Evolutionary conservation across 2,113 vertebrate genomes (phyloP), one percentile per base, ranked within the genome.

Genomic region (Hyperoodon ampullatus): DNA sequence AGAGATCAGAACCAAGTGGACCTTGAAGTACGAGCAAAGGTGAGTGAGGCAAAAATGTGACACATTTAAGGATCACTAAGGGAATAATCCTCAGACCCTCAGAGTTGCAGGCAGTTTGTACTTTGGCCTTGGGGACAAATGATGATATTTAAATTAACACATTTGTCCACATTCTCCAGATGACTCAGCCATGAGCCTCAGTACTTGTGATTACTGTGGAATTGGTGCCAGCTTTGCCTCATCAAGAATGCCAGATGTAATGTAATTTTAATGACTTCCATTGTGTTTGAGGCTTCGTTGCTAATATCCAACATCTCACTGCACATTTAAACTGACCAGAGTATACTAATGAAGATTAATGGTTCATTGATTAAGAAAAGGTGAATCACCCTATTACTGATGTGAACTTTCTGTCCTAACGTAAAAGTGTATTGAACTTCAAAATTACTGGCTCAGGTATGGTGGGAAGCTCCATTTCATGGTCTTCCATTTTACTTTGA

Each of bases 331-430:
- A 96, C 94, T 86, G 96, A 95, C 80, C 97, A 86, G 47, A 82
- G 44, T 86, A 95, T 93, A 66, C 82, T 96, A 96, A 96, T 97
- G 91, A 97, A 97, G 95, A 97, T 94, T 94, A 97, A 98, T 93
- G 97, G 93, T 94, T 96, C 95, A 96, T 95, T 97, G 96, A 97
- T 96, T 98, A 96, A 89, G 74, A 78, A 95, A 97, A 95, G 91
- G 97, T 91, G 91, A 86, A 95, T 97, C 88, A 96, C 77, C 71
- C 86, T 94, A 80, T 96, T 96, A 88, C 82, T 84, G 39, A 86
- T 83, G 72, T 83, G 93, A 96, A 94, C 85, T 97, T 96, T 94
- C 71, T 72, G 30, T 94, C 88, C 50, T 75, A 88, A 97, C 74
- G 63, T 95, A 86, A 94, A 94, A 96, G 33, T 91, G 13, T 91